Base-by-base conservation (phyloP, 2,888 invertebrate species). In the Uloborus plumipes region DNA sequence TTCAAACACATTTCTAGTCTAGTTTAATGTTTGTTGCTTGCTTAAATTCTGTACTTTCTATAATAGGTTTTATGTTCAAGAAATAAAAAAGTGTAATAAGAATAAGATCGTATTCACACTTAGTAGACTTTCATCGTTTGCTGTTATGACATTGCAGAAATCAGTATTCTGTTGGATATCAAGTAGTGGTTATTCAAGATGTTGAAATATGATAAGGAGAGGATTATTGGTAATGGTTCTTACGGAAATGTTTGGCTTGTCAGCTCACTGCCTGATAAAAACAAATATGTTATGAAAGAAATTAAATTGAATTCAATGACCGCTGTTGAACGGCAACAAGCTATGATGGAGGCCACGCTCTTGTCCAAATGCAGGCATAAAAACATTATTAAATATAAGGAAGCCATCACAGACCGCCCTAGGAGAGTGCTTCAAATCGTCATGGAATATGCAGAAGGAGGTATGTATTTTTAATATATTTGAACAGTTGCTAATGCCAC, bases 361-460 rank as follows among this genome's bases (percentile, higher is more conserved):
- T 85, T 90, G 49, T 88, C 90, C 18, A 89, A 89, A 86, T 86
- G 90, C 71, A 87, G 88, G 26, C 90, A 90, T 86, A 88, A 89
- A 4, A 89, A 89, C 78, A 89, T 90, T 84, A 89, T 90, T 4
- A 85, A 87, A 9, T 90, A 90, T 86, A 86, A 87, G 62, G 90
- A 90, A 80, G 90, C 90, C 3, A 89, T 89, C 87, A 88, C 88
- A 0, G 86, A 86, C n/a, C 83, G 90, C 88, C 89, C 89, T 78
- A 85, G 86, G 51, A 89, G 88, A 15, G 88, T 87, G 64, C 85
- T 91, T n/a, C 89, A 88, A 84, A 90, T 91, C 58, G 88, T 90
- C 2, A 91, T 91, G 90, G 90, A 90, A 70, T 91, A 88, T 84
- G 91, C 90, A 85, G 89, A 90, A 72, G 90, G 89, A 75, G 89